Conservation (phyloP, 2,797 vertebrate species). For the Eptatretus atami region DNA sequence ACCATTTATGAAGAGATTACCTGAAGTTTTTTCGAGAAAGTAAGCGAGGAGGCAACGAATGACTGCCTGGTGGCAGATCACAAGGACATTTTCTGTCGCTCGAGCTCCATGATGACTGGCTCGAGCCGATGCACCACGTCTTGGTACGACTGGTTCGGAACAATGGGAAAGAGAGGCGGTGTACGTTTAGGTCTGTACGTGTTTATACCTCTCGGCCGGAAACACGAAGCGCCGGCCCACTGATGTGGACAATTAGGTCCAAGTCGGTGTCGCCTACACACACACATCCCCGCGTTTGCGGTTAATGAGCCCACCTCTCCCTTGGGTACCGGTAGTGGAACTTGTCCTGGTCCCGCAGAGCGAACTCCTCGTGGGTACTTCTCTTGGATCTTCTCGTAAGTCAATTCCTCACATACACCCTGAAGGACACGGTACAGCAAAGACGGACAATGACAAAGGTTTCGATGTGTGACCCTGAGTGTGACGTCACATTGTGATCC, state of each 20-base stretch:
- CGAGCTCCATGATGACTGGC: constrained; percentile 78
- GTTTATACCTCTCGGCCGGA: too few species aligned
- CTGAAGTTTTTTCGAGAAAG: constrained; percentile 50
- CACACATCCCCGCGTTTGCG: too few species aligned
- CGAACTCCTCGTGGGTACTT: constrained; percentile 43
- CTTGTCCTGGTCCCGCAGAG: constrained; percentile 56
- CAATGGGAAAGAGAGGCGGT: too few species aligned
- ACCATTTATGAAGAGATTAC: constrained; percentile 12
- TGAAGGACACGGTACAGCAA: constrained; percentile 10
- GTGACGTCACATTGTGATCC: too few species aligned
- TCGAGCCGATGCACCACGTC: constrained; percentile 63
- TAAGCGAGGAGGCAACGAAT: constrained; percentile 70
- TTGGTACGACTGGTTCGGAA: constrained; percentile 31
- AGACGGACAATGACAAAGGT: too few species aligned
- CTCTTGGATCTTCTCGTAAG: constrained; percentile 54
- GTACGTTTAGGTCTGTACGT: too few species aligned
- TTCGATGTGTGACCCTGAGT: too few species aligned
- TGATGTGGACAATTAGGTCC: too few species aligned
- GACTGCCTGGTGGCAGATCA: constrained; percentile 58
- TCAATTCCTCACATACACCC: constrained; percentile 60
- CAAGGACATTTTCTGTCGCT: constrained; percentile 57
- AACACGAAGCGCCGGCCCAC: too few species aligned
- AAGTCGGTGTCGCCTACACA: too few species aligned
- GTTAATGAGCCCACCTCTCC: constrained; percentile 30
- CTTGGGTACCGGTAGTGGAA: constrained; percentile 61